phyloP scores from a whole-genome alignment of 2,113 vertebrate genomes.

The Varanus salvator region DNA sequence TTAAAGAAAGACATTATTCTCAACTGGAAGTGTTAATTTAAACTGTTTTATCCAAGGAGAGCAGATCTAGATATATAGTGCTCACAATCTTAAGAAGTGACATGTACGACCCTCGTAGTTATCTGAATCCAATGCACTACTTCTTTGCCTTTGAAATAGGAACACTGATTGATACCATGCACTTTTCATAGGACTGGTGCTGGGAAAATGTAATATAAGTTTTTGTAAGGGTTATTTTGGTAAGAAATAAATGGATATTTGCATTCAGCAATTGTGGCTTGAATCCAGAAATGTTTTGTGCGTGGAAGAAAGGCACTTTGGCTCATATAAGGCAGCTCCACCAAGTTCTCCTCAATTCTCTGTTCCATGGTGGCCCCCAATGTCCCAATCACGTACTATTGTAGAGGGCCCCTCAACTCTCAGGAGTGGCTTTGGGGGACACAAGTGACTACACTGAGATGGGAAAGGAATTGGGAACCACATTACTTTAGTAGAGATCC shows the following conservation, averaged over 20 bases:
- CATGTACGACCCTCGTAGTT: neutral
- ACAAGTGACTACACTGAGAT: too few species aligned
- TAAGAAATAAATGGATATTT: conserved; percentile 19
- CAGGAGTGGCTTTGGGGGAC: neutral
- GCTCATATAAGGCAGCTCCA: too few species aligned
- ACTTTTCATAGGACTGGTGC: neutral
- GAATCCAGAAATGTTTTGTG: neutral
- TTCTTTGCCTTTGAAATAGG: conserved; percentile 39
- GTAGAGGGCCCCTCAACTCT: neutral
- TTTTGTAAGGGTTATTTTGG: neutral
- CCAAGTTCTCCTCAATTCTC: too few species aligned
- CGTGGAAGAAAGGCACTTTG: too few species aligned
- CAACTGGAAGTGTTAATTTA: conserved; percentile 59
- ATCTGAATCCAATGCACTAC: neutral
- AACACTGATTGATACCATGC: neutral
- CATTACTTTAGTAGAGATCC: neutral
- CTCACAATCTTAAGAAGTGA: conserved; percentile 43
- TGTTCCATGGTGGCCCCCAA: too few species aligned
- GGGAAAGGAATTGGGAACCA: neutral
- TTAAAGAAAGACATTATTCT: conserved; percentile 57
- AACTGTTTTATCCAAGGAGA: conserved; percentile 50
- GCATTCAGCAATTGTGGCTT: conserved; percentile 9
- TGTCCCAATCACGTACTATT: neutral
- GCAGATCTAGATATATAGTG: conserved; percentile 56
- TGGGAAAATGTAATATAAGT: neutral